A percentile compares a stretch with the other conserved stretches of the same genome.
Conservation (phyloP, 2,888 invertebrate species). For the Volucella inanis region DNA sequence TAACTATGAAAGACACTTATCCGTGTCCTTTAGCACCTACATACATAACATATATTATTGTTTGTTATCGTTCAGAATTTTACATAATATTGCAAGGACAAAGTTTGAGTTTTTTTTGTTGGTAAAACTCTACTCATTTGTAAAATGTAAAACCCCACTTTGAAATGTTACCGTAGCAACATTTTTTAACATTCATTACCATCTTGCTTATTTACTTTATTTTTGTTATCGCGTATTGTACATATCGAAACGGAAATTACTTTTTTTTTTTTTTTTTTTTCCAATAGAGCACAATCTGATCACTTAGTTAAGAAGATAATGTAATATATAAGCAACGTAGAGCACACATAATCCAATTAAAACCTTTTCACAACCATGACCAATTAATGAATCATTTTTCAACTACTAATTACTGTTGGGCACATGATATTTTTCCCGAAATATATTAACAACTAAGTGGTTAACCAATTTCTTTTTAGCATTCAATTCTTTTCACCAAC, state of each 20-base stretch:
- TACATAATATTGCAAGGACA: not conserved
- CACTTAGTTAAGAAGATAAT: not conserved
- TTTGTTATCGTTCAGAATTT: too few species aligned
- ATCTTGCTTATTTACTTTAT: conserved; percentile 49
- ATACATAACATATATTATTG: too few species aligned
- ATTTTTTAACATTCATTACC: conserved; percentile 49
- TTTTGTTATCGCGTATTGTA: conserved; percentile 46
- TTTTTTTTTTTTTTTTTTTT: conserved; percentile 7
- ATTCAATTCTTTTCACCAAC: conserved; percentile 44
- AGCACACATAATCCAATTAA: conserved; percentile 23
- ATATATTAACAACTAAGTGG: conserved; percentile 20
- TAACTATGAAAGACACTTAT: too few species aligned
- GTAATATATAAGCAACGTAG: not conserved
- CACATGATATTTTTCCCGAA: conserved; percentile 31
- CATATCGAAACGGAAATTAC: conserved; percentile 45
- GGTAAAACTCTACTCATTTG: conserved; percentile 18
- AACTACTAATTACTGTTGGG: not conserved
- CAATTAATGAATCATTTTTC: conserved; percentile 28
- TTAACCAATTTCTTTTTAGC: conserved; percentile 16
- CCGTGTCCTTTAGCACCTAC: too few species aligned
- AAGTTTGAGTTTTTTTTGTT: not conserved
- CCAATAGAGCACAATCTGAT: conserved; percentile 7
- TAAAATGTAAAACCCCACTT: conserved; percentile 62
- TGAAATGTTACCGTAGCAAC: conserved; percentile 66
- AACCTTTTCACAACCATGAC: not conserved